phyloP scores from a whole-genome alignment of 2,113 vertebrate species.

The Pomatorhinus ruficollis region DNA sequence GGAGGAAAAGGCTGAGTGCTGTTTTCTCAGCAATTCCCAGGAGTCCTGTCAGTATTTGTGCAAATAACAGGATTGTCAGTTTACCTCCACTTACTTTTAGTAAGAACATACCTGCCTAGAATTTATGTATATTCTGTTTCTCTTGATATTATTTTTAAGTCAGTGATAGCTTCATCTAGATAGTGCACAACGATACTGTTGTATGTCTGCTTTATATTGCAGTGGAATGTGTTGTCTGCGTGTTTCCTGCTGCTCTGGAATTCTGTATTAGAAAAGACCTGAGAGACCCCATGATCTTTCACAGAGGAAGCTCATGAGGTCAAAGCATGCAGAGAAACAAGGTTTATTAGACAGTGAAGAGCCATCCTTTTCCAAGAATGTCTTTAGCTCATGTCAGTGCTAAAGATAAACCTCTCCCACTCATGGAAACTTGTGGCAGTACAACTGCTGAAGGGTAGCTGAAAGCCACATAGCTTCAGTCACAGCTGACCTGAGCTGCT shows the following conservation, averaged over 20 bases:
- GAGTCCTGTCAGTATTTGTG: background rate
- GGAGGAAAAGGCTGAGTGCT: background rate
- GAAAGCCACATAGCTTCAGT: background rate
- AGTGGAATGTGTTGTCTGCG: background rate
- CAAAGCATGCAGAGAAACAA: background rate
- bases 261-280: background rate
- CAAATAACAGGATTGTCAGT: background rate
- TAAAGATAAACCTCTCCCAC: background rate
- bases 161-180: background rate
- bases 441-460: background rate
- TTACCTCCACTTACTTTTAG: background rate
- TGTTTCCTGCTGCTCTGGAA: background rate
- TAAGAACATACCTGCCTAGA: background rate
- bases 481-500: background rate
- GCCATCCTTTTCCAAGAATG: background rate
- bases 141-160: background rate
- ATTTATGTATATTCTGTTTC: background rate
- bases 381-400: background rate
- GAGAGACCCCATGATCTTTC: background rate
- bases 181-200: background rate
- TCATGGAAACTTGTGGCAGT: background rate
- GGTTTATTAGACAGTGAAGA: background rate
- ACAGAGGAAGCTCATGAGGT: background rate
- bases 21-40: background rate
- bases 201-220: background rate